phyloP scores from a whole-genome alignment of 30 jellyfish, hydroid and myxozoan genomes.

The Aurelia aurita complex sp. Pacific region DNA sequence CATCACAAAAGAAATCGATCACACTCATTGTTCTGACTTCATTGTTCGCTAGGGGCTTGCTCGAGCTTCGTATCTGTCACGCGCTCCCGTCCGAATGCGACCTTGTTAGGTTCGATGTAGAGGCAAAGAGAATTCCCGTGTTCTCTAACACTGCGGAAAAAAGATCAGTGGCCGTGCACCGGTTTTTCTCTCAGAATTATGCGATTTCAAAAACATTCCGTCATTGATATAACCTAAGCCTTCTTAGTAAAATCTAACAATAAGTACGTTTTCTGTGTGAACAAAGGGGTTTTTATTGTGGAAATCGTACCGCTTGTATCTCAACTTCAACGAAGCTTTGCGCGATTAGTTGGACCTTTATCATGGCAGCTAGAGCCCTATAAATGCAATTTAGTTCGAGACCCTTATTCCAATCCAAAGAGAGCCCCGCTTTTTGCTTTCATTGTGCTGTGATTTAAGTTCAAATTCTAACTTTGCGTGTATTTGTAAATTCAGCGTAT shows the following conservation, averaged over 20 bases:
- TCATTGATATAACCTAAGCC: constrained; percentile 63
- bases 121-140: constrained; percentile 18
- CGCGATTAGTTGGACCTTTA: constrained; percentile 52
- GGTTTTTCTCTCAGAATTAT: constrained; percentile 51
- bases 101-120: constrained; percentile 12
- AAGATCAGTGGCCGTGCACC: constrained; percentile 52
- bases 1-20: constrained; percentile 50
- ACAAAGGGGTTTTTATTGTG: constrained; percentile 61
- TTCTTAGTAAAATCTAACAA: constrained; percentile 49
- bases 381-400: constrained; percentile 37
- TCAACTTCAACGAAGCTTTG: constrained; percentile 42
- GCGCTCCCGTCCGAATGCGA: constrained; percentile 32
- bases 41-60: constrained; percentile 26
- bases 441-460: not conserved
- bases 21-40: constrained; percentile 4
- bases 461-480: too few species aligned
- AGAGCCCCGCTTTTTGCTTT: not conserved
- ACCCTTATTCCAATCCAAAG: not conserved
- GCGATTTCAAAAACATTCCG: constrained; percentile 72
- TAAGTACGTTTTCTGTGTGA: constrained; percentile 52
- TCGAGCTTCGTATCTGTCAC: constrained; percentile 10
- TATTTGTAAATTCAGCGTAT: too few species aligned
- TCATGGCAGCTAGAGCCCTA: constrained; percentile 34
- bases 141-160: constrained; percentile 32
- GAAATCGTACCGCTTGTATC: constrained; percentile 60